Base-by-base conservation (phyloP, 1,140 invertebrate species). In the Drosophila biarmipes region DNA sequence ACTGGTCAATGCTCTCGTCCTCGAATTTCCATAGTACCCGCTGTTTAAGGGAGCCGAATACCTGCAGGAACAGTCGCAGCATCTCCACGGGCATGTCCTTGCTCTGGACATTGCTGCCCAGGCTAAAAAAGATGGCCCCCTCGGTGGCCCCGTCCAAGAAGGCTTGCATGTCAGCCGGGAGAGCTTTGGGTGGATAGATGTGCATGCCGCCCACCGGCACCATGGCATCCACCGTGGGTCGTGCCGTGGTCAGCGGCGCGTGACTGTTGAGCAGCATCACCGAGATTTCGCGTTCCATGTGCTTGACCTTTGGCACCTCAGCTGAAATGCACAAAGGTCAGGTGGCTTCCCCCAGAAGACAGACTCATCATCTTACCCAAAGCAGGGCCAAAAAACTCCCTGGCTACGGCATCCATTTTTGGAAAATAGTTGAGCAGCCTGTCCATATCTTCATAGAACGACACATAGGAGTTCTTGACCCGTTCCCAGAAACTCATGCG, bases 11-110 rank as follows among this genome's bases (percentile, higher is more conserved):
- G 1, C 80, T 92, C 6, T 92, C 92, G 34, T 93, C 92, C 73
- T 95, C 95, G 77, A 93, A 94, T 82, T 95, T 95, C 94, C 94
- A 95, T 10, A 95, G 57, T 1, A 95, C 92, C 53, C 93, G 93
- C 69, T 95, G 94, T 11, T 93, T 93, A 11, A 95, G 55, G 1
- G 75, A 75, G 19, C 69, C 91, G 62, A 95, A 94, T 27, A 94
- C 93, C 49, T 92, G 84, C 49, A 94, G 73, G 69, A 95, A 93
- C 4, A 92, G 73, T 34, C 90, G 77, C 48, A 93, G 66, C 76
- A 93, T 93, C 11, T 92, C 62, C 12, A 42, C 43, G 0, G 93
- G 92, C 92, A 94, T 93, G 38, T 92, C 91, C 55, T 90, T 87
- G 27, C 91, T 91, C 53, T 76, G 77, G 6, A 92, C 78, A 78